A percentile compares a stretch with the other conserved stretches of the same genome.
phyloP scores from a whole-genome alignment of 1,140 invertebrate species.

The Charaxes varanes region DNA sequence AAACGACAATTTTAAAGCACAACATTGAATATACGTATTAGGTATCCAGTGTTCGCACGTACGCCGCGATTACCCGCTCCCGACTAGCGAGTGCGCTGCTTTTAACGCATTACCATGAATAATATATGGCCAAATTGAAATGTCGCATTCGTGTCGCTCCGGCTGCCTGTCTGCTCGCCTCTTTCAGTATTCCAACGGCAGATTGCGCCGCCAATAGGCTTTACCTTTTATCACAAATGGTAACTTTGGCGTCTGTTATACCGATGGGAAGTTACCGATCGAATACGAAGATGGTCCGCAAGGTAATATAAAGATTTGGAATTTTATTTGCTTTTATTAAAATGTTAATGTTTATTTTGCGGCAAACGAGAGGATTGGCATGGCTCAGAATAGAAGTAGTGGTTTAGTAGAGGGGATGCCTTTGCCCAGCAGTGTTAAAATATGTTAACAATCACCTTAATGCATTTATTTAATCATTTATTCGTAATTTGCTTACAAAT shows the following conservation, averaged over 20 bases:
- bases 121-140: constrained; percentile 73
- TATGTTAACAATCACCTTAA: too few relatives aligned
- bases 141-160: constrained; percentile 65
- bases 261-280: too few relatives aligned
- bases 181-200: constrained; percentile 46
- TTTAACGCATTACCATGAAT: constrained; percentile 74
- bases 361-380: too few relatives aligned
- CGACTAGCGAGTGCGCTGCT: constrained; percentile 53
- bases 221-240: constrained; percentile 35
- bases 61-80: constrained; percentile 55
- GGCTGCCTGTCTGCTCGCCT: constrained; percentile 51
- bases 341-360: too few relatives aligned
- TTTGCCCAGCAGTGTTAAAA: too few relatives aligned
- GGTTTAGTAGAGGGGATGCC: too few relatives aligned
- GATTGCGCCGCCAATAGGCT: constrained; percentile 53
- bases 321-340: too few relatives aligned
- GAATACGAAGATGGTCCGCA: too few relatives aligned
- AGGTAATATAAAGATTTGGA: too few relatives aligned
- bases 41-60: constrained; percentile 49
- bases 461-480: too few relatives aligned
- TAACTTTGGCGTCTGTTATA: constrained; percentile 6
- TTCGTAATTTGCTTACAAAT: too few relatives aligned
- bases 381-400: too few relatives aligned
- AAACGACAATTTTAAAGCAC: constrained; percentile 69
- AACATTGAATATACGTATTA: constrained; percentile 58